Evolutionary conservation across 2,888 invertebrate genomes (phyloP), one percentile per base, ranked within the genome.

Genomic region (Phaedon cochleariae): DNA sequence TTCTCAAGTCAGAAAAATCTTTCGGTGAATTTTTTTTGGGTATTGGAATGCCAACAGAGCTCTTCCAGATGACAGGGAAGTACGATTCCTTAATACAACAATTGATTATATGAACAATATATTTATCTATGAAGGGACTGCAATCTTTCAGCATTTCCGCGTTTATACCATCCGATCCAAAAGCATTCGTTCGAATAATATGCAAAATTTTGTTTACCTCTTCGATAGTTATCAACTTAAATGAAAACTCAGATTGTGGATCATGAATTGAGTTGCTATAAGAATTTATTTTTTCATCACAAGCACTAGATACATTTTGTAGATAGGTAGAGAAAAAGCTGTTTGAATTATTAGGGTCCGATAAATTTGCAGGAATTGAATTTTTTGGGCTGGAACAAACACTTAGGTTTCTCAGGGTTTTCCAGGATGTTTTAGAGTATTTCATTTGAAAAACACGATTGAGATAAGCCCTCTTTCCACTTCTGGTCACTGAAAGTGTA

Each of bases 381-480:
- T 29, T 52, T 52, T 52, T 29, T n/a, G 52, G 29, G 18, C 52
- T 52, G 2, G 52, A 29, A 10, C 52, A 29, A 18, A 29, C 29
- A 53, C 31, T 26, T n/a, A 22, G 17, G 26, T 51, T 9, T n/a
- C 17, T 51, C 53, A 53, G 53, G 12, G 21, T 29, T 53, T 53
- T 31, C 18, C 17, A 7, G 20, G 53, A 34, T 10, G 29, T 3
- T 31, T 53, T 29, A 2, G 15, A 53, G n/a, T 31, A n/a, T 31
- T 18, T 53, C 53, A 53, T 31, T 53, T 31, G 31, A n/a, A 53
- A 2, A 17, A 53, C 29, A 53, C 26, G 29, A 52, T 22, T 52
- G 52, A 52, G 52, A 18, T 52, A 9, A 29, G 17, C 52, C n/a
- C 21, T 51, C 7, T 34, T 34, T 34, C 12, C 53, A 53, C 18